Percentiles rank a stretch among this genome's conserved stretches.
These are phyloP conservation scores for Muntiacus muntjak DNA, from an alignment of 2,113 vertebrate genomes.

Conservation along the genomic window DNA sequence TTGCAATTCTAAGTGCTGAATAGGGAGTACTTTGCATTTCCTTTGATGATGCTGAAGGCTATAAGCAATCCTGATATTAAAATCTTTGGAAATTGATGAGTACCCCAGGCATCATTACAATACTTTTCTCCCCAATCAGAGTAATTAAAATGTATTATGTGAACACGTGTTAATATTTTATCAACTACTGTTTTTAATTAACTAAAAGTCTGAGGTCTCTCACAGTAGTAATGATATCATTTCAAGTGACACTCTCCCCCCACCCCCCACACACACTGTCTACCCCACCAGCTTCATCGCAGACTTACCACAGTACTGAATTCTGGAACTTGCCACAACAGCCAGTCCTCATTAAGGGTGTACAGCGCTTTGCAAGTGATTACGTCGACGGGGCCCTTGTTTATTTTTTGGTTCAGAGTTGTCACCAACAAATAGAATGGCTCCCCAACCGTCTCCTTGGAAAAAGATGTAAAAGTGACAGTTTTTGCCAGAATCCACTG, in stretches of 20 bases:
- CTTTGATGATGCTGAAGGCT: slow-evolving; percentile 58
- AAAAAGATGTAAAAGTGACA: background rate
- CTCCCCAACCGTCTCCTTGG: slow-evolving; percentile 93
- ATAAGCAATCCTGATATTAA: slow-evolving; percentile 72
- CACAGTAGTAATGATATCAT: background rate
- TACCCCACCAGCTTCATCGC: background rate
- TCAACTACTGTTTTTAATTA: slow-evolving; percentile 62
- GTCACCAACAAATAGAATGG: slow-evolving; percentile 92
- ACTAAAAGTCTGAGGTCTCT: background rate
- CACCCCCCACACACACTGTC: background rate
- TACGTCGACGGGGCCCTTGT: slow-evolving; percentile 93
- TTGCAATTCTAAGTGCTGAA: slow-evolving; percentile 72
- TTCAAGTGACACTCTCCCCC: background rate
- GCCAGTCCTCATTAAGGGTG: slow-evolving; percentile 96
- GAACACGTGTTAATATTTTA: slow-evolving; percentile 68
- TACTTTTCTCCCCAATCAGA: background rate
- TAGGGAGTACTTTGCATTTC: slow-evolving; percentile 70
- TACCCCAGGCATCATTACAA: slow-evolving; percentile 65
- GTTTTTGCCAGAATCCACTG: background rate
- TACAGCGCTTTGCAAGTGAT: slow-evolving; percentile 95
- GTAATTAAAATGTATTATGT: slow-evolving; percentile 72
- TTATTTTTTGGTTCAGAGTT: slow-evolving; percentile 92
- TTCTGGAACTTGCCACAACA: slow-evolving; percentile 94
- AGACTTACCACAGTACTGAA: slow-evolving; percentile 89
- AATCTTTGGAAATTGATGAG: slow-evolving; percentile 76